Conservation (phyloP, 2,797 vertebrate species). For the Sebastes hopkinsi region DNA sequence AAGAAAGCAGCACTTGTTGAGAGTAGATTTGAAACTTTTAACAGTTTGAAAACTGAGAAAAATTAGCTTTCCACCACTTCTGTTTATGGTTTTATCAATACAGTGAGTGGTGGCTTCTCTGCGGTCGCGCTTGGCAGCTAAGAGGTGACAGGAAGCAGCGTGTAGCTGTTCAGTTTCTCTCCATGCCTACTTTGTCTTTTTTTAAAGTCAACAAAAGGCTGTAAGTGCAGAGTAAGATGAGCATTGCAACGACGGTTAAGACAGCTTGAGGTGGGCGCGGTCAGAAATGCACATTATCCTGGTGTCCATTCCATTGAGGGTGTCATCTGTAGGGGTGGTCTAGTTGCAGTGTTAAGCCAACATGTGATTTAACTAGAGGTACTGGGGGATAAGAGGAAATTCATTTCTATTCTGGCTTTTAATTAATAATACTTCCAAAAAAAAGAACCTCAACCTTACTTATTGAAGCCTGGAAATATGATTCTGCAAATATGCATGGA, state of each 20-base stretch:
- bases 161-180: not conserved
- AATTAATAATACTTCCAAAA: not conserved
- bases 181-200: not conserved
- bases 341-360: not conserved
- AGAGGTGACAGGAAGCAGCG: constrained; percentile 26
- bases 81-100: constrained; percentile 5
- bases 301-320: not conserved
- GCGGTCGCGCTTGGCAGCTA: not conserved
- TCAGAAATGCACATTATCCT: not conserved
- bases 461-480: constrained; percentile 33
- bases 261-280: not conserved
- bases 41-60: not conserved
- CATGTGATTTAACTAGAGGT: not conserved
- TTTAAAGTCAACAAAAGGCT: not conserved
- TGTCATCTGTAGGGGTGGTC: not conserved
- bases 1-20: not conserved
- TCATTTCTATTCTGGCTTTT: not conserved
- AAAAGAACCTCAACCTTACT: not conserved
- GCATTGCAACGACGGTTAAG: not conserved
- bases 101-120: constrained; percentile 44
- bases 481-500: constrained; percentile 13
- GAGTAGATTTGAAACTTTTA: not conserved
- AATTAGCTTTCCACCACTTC: not conserved
- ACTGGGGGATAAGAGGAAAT: not conserved
- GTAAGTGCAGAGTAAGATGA: not conserved